phyloP scores from a whole-genome alignment of 2,113 vertebrate species.

The Anhinga rufa region DNA sequence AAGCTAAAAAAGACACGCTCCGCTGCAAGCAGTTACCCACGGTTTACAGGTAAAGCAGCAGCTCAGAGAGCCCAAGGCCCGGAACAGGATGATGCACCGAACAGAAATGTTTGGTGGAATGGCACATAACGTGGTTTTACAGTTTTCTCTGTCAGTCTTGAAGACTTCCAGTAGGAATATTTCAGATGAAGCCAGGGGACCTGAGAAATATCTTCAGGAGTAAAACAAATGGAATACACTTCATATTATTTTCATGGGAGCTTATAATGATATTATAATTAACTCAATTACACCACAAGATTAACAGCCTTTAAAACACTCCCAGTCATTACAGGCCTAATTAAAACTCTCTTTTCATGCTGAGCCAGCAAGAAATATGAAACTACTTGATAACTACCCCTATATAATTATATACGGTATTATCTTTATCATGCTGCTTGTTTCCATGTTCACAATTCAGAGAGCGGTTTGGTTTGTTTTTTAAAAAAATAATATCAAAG shows the following conservation, averaged over 20 bases:
- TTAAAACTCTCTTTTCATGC: constrained; percentile 45
- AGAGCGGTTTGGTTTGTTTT: not conserved
- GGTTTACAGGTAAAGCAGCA: not conserved
- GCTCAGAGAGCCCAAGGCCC: not conserved
- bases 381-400: not conserved
- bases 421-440: not conserved
- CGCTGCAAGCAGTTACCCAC: not conserved
- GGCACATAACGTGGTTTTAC: not conserved
- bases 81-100: not conserved
- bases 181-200: not conserved
- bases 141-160: not conserved
- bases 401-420: not conserved
- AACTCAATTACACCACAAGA: constrained; percentile 50
- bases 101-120: not conserved
- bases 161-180: not conserved
- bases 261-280: constrained; percentile 52
- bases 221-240: constrained; percentile 20
- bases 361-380: constrained; percentile 35
- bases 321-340: constrained; percentile 50
- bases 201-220: not conserved
- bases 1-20: not conserved
- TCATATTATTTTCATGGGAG: constrained; percentile 42
- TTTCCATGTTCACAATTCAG: not conserved
- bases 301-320: constrained; percentile 50
- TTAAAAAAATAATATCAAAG: not conserved